Conservation (phyloP, 1,140 invertebrate species). For the Bombus sibiricus region DNA sequence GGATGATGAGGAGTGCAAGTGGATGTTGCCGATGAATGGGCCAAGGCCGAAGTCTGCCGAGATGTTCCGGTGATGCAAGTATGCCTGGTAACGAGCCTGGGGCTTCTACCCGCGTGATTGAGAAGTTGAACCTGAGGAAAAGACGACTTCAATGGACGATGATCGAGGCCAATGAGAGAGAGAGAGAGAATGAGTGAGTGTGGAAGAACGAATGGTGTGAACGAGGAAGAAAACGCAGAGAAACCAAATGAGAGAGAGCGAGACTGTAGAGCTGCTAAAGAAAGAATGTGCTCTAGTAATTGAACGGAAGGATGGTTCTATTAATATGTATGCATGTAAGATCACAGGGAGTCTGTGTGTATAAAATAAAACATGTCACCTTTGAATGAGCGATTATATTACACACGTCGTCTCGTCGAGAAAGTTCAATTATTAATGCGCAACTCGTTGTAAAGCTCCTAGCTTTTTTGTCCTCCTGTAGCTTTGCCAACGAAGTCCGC, state of each 20-base stretch:
- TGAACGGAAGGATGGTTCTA: constrained; percentile 39
- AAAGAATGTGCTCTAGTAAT: constrained; percentile 29
- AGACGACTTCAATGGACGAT: constrained; percentile 60
- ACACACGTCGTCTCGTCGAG: constrained; percentile 10
- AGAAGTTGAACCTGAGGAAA: constrained; percentile 57
- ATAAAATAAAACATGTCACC: constrained; percentile 36
- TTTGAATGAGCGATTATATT: constrained; percentile 18
- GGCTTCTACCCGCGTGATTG: constrained; percentile 65
- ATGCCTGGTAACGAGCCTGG: constrained; percentile 65
- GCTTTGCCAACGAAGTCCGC: constrained; percentile 55
- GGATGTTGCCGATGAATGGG: constrained; percentile 74
- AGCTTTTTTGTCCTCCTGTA: constrained; percentile 26
- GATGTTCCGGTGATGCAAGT: constrained; percentile 66
- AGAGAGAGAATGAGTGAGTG: constrained; percentile 49
- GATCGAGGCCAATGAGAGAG: constrained; percentile 54
- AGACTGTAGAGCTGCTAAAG: constrained; percentile 44
- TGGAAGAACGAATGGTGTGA: constrained; percentile 42
- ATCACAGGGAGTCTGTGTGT: constrained; percentile 52
- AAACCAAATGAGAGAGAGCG: constrained; percentile 54
- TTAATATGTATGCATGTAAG: constrained; percentile 46
- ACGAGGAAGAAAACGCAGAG: constrained; percentile 44
- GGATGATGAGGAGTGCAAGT: constrained; percentile 73
- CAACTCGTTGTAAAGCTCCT: constrained; percentile 54
- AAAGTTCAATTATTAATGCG: constrained; percentile 26
- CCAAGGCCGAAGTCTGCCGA: constrained; percentile 60